Evolutionary conservation across 1,140 invertebrate species (phyloP), one percentile per base, ranked within the genome.

Genomic region (Euura saliciscinereae): DNA sequence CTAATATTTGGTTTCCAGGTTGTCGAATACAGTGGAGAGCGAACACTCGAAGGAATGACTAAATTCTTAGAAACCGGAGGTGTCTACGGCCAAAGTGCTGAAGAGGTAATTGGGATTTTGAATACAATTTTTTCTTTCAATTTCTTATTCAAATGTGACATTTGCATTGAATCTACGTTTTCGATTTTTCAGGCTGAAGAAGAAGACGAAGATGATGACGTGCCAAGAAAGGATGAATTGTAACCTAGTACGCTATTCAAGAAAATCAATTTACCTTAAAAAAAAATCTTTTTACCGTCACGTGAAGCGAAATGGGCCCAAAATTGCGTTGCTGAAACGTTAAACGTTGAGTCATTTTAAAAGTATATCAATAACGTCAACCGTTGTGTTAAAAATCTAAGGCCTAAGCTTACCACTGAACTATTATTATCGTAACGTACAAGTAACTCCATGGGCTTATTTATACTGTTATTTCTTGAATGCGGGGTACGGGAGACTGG

Each of bases 21-120:
- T 77, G 90, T 99, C 77, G 96, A 99, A 82, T 99, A 97, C 90
- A 95, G 94, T 83, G 97, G 97, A 70, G 97, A 98, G 83, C 92
- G 98, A 86, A 99, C 97, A 77, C 90, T 99, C 76, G 97, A 98
- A 81, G 98, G 91, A 73, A 91, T 99, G 77, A 90, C 91, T 69
- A 96, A 98, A 88, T 99, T 99, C 90, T 86, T 99, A 66, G 96
- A 98, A 84, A 91, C 90, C 64, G 91, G 91, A 80, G 94, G 94
- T 72, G 90, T 90, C 67, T 91, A 90, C 74, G 92, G 91, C 4
- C 88, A 91, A 84, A 90, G 91, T 59, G 88, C 90, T 43, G 87
- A 90, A 72, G 91, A 92, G 88, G 92, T 93, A 79, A 86, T 82
- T 83, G 59, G 44, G n/a, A 28, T 66, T 75, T 76, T 71, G 44